Evolutionary conservation across 2,888 invertebrate species (phyloP), one percentile per base, ranked within the genome.

Genomic region (Acleris cristana): DNA sequence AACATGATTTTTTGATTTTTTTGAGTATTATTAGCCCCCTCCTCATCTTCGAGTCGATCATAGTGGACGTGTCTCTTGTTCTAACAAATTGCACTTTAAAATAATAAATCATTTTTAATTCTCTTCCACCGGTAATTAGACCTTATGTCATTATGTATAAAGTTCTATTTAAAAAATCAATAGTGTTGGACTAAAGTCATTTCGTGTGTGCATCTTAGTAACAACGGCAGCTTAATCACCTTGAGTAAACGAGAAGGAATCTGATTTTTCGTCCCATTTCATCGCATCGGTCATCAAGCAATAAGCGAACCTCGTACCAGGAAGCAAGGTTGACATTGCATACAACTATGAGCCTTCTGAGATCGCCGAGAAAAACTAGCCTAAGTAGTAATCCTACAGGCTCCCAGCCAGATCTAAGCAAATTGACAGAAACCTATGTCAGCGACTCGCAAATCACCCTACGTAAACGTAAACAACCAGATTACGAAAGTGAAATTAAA

Each of bases 331-430:
- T 14, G 45, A 16, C n/a, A 45, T 14, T 45, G 4, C 45, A 12
- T 16, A n/a, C 10, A n/a, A 45, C n/a, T 45, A 45, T 45, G 45
- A 45, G 3, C n/a, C 5, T 45, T n/a, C 4, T 14, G n/a, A 14
- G 45, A n/a, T 45, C 45, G 45, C 14, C 45, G 45, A 45, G 16
- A n/a, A 45, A 45, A 45, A 45, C 6, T n/a, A 45, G 23, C n/a
- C 16, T 14, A n/a, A 14, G 14, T 10, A 2, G 4, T 23, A 23
- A 23, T 23, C 23, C 23, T 18, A 45, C 23, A 16, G 45, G 57
- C 16, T 57, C 57, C 6, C 57, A 57, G 23, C 57, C 57, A 16
- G 45, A 45, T n/a, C 6, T 57, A 45, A 57, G 44, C 57, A 57
- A 57, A 23, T 8, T 57, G 45, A 6, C 23, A 8, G 45, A 57